Evolutionary conservation across 1,140 invertebrate species (phyloP).

Genomic region (Neodiprion pinetum): DNA sequence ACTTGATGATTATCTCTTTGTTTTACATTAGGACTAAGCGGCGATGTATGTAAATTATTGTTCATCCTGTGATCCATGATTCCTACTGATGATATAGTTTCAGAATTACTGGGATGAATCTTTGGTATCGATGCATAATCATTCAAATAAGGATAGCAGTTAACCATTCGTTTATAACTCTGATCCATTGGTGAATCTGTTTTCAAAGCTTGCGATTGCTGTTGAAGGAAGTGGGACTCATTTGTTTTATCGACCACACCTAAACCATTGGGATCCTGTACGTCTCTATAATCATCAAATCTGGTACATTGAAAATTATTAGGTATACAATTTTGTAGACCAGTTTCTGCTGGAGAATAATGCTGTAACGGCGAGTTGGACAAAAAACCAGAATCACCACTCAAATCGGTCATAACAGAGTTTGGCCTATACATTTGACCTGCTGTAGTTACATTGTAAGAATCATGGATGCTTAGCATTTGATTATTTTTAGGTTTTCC

Average conservation of each 20-base stretch:
- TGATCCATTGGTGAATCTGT: conserved; percentile 44
- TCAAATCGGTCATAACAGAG: conserved; percentile 55
- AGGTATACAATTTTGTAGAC: conserved; percentile 47
- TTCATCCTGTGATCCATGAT: conserved; percentile 46
- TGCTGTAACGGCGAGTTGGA: conserved; percentile 56
- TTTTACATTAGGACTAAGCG: conserved; percentile 44
- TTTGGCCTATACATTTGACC: conserved; percentile 45
- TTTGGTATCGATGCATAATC: conserved; percentile 34
- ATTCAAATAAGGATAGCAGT: conserved; percentile 42
- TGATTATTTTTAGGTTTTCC: conserved; percentile 40
- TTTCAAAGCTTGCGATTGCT: conserved; percentile 42
- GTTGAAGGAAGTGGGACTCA: conserved; percentile 45
- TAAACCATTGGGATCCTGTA: conserved; percentile 40
- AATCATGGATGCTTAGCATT: conserved; percentile 45
- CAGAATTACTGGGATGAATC: neutral
- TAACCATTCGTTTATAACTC: conserved; percentile 48
- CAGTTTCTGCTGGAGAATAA: conserved; percentile 50
- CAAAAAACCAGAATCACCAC: conserved; percentile 52
- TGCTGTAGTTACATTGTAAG: conserved; percentile 39
- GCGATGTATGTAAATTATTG: conserved; percentile 45
- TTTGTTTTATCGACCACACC: conserved; percentile 39
- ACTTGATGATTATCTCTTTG: conserved; percentile 39
- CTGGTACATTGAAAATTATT: conserved; percentile 45
- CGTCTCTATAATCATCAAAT: conserved; percentile 47
- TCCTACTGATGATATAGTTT: conserved; percentile 11